Conservation (phyloP, 2,888 invertebrate genomes). For the Rhaphigaster nebulosa region DNA sequence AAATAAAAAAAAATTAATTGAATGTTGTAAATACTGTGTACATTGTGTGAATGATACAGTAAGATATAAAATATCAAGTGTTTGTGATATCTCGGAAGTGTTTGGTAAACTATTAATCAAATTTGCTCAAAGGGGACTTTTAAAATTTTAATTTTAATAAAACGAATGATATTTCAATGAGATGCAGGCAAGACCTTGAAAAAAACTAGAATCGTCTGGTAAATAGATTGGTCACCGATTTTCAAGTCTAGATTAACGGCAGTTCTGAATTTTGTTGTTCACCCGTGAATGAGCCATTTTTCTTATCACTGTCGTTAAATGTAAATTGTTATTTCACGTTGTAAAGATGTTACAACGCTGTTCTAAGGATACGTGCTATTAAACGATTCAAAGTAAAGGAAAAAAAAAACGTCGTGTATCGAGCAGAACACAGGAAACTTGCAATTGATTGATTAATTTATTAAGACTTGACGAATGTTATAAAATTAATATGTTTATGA, state of each 20-base stretch:
- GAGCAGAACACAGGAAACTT: too few relatives aligned
- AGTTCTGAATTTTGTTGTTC: not conserved
- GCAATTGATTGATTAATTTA: not conserved
- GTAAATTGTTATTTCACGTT: conserved; percentile 1
- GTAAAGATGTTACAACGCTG: not conserved
- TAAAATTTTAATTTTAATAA: not conserved
- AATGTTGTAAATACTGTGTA: not conserved
- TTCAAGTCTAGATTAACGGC: not conserved
- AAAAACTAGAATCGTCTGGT: conserved; percentile 20
- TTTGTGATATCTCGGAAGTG: not conserved
- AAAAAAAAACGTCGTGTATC: not conserved
- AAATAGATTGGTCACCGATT: not conserved
- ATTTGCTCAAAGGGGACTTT: not conserved
- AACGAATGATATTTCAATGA: not conserved
- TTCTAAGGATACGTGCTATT: not conserved
- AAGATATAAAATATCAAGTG: not conserved
- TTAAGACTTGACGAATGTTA: not conserved
- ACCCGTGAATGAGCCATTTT: not conserved
- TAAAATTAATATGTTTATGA: not conserved
- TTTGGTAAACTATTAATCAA: not conserved
- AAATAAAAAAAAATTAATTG: too few relatives aligned
- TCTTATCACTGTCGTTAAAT: not conserved
- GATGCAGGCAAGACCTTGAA: not conserved
- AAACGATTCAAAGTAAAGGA: not conserved
- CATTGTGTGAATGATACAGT: not conserved